Conservation (phyloP, 2,797 vertebrate species). For the Coregonus sp. region DNA sequence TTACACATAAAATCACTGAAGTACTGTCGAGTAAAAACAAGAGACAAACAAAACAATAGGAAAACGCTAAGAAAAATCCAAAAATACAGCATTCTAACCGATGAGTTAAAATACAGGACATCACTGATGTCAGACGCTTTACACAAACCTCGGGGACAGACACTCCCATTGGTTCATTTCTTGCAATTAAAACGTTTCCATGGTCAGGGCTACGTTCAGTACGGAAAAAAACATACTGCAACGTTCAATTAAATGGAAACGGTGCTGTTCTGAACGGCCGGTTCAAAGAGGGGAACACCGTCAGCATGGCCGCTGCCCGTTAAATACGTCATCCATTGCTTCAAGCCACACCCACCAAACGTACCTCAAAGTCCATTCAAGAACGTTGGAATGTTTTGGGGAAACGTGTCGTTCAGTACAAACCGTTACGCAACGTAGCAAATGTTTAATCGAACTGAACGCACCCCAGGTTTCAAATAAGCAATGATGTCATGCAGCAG, state of each 20-base stretch:
- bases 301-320: too few relatives aligned
- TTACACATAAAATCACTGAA: conserved; percentile 80
- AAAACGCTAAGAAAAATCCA: conserved; percentile 82
- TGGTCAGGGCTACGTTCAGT: conserved; percentile 25
- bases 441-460: too few relatives aligned
- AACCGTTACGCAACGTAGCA: too few relatives aligned
- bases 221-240: conserved; percentile 78
- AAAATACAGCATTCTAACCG: conserved; percentile 92
- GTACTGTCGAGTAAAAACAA: conserved; percentile 79
- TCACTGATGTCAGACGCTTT: conserved; percentile 98
- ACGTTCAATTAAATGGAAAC: conserved; percentile 72
- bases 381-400: neutral
- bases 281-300: too few relatives aligned
- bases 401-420: conserved; percentile 3
- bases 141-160: conserved; percentile 78
- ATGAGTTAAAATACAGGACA: conserved; percentile 87
- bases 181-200: conserved; percentile 40
- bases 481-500: conserved; percentile 52
- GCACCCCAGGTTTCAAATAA: conserved; percentile 31
- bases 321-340: too few relatives aligned
- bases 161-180: conserved; percentile 81
- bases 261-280: too few relatives aligned
- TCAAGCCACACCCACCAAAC: too few relatives aligned
- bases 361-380: too few relatives aligned
- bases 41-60: conserved; percentile 68